Evolutionary conservation across 2,888 invertebrate genomes (phyloP), one percentile per base, ranked within the genome.

Genomic region (Blera fallax): DNA sequence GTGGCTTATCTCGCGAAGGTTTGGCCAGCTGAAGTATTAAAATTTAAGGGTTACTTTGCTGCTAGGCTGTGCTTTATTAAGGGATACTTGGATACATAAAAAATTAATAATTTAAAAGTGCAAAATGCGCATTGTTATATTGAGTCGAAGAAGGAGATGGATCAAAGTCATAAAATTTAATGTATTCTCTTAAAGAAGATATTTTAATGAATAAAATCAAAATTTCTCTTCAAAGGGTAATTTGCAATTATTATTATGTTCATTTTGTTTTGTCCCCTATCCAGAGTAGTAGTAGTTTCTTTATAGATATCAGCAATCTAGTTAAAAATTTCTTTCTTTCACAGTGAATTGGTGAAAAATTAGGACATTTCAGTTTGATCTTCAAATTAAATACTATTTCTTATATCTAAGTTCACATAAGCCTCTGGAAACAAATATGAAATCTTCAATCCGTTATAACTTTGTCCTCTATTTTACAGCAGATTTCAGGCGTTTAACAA

Each of bases 81-180:
- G 18, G 5, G n/a, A 6, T 8, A 16, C 10, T 16, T 45, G 7
- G 11, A 7, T 7, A 11, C 16, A 5, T 45, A 16, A 16, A 45
- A 70, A 16, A 24, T 70, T 56, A 45, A 56, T 58, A 70, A 56
- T 37, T 58, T 21, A 29, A 56, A 69, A 54, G 18, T n/a, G 52
- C n/a, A 21, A 43, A 45, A 3, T 32, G 18, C 8, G 2, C 11
- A 50, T 8, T 50, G 14, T 54, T 56, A 5, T 10, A 43, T 34
- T 21, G 16, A 18, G 5, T 4, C 18, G 29, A 6, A 10, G 40
- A 10, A 29, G 29, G 29, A 43, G 18, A 14, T 32, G 43, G 18
- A 32, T 52, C 52, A 67, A 27, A 56, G 8, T 43, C 18, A 43
- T 56, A 40, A 67, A 40, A 56, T 69, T 64, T 64, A 18, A 48